Base-by-base conservation (phyloP, 2,113 vertebrate species). In the Callipepla californica region DNA sequence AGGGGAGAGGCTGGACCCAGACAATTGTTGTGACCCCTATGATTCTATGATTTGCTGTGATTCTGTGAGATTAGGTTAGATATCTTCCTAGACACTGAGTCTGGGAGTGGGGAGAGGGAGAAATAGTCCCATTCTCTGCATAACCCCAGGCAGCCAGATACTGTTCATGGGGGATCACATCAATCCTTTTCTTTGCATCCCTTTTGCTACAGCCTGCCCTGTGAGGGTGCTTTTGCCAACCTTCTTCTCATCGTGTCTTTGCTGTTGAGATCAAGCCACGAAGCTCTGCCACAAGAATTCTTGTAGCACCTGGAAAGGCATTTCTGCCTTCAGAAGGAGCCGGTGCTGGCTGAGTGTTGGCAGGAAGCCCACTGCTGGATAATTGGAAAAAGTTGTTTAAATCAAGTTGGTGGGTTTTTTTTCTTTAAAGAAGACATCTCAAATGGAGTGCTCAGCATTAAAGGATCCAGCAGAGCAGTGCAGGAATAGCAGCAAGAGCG, bases 381-480 rank as follows among this genome's bases (percentile, higher is more conserved):
- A 61, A 1, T 32, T 77, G 75, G 75, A 32, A 75, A 63, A 90
- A 74, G 58, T 26, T 53, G 32, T 93, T 94, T 14, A 55, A 77
- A 91, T 74, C 50, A 51, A 84, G 58, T 61, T 66, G 40, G 50
- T 66, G 4, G 9, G 9, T 13, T 40, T 44, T 75, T 89, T 85
- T 85, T 28, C 48, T 94, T 94, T 30, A 63, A 70, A 66, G 23
- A 30, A 86, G 73, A 19, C 36, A 18, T 80, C 65, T 90, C 20
- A 17, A 88, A 66, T 16, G 17, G 32, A 86, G 48, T 16, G 51
- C 62, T 90, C 16, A 72, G 62, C 90, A 84, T 92, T 94, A 86
- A 95, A 93, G 69, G 61, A 15, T 10, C 57, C 6, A 93, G 72
- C 48, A 57, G 66, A 61, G 59, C 13, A 4, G 73, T 73, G 19